Conservation (phyloP, 2,113 vertebrate genomes). For the Amia ocellicauda region DNA sequence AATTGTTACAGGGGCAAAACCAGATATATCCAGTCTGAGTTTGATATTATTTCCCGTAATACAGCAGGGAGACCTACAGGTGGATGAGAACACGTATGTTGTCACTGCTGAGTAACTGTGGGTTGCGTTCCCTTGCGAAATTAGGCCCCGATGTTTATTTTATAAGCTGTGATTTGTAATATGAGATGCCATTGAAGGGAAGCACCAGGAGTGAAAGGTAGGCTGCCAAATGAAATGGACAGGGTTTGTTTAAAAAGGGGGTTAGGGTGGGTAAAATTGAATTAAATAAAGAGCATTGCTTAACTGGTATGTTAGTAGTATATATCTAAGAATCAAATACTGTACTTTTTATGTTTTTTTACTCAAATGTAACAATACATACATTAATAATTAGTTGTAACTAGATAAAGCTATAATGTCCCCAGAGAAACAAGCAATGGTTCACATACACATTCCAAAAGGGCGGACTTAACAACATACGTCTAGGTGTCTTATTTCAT, state of each 20-base stretch:
- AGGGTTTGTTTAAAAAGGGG: constrained; percentile 36
- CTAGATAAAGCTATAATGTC: too few species aligned
- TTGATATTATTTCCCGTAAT: constrained; percentile 10
- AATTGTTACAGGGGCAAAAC: constrained; percentile 16
- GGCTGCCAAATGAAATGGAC: constrained; percentile 46
- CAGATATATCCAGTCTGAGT: not conserved
- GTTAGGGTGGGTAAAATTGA: too few species aligned
- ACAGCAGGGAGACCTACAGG: constrained; percentile 45
- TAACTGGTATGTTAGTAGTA: too few species aligned
- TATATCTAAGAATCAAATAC: too few species aligned
- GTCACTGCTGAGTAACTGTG: constrained; percentile 50
- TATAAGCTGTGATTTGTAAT: constrained; percentile 71
- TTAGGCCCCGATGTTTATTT: constrained; percentile 70
- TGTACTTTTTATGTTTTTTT: too few species aligned
- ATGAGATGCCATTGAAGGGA: constrained; percentile 65
- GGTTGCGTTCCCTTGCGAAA: constrained; percentile 44
- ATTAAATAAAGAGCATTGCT: too few species aligned
- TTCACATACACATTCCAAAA: too few species aligned
- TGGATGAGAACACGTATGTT: constrained; percentile 45
- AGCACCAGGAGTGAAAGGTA: constrained; percentile 58
- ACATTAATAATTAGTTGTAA: too few species aligned
- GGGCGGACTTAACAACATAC: too few species aligned
- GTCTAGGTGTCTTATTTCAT: too few species aligned
- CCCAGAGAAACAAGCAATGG: too few species aligned
- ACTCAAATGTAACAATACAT: too few species aligned